Evolutionary conservation across 2,888 invertebrate genomes (phyloP), one percentile per base, ranked within the genome.

Genomic region (Himalopsyche tibetana): DNA sequence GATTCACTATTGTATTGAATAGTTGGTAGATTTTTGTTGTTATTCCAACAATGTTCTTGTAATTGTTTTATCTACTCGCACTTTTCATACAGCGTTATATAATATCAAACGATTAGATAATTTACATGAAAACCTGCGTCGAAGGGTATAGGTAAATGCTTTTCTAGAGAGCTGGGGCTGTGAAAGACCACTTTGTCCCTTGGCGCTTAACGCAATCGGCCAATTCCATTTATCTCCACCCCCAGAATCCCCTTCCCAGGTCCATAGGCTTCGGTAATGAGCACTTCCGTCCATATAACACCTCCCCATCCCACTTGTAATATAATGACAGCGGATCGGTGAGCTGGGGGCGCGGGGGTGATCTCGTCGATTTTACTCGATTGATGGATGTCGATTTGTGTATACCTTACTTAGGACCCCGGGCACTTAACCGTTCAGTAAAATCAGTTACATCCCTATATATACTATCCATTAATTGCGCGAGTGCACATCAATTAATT

Each of bases 161-260:
- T 63, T 19, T 28, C 63, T 19, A 11, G 63, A 28, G 63, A 63
- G 63, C 11, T 11, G 63, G 63, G 63, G 9, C 28, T 63, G 28
- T 28, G 63, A 9, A 19, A 63, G 63, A 63, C 63, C 63, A 63
- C 63, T 63, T 63, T 63, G 63, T 63, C 63, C 63, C 19, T 63
- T 63, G 19, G 63, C 63, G 63, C 63, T 63, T 63, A 63, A 63
- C 19, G 63, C 63, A 19, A 63, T 63, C 63, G 63, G 63, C 63
- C 63, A 63, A 63, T 63, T 63, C 63, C 63, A 63, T 63, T 63
- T 63, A 63, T 63, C 63, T 63, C 63, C 63, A 19, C 63, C 63
- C 8, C 63, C 19, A 15, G 1, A 15, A 19, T 11, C 63, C 28
- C 63, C 19, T 19, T 11, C 4, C 11, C 28, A 19, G 63, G 63